Conservation (phyloP, 2,113 vertebrate genomes). For the Peromyscus leucopus region DNA sequence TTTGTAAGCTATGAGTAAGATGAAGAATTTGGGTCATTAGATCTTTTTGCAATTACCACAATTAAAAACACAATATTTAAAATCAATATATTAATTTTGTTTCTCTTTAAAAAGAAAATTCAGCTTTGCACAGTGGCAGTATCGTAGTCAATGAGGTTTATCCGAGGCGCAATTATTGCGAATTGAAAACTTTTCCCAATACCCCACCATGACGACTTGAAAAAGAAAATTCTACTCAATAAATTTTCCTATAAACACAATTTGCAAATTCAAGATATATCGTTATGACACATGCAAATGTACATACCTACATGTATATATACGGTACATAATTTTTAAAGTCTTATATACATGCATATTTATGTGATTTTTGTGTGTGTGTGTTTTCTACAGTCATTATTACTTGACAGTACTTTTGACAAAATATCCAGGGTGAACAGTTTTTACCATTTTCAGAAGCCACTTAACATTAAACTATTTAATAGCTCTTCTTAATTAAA, state of each 20-base stretch:
- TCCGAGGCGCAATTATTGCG: no score
- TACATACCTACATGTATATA: neutral
- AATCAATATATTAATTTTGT: neutral
- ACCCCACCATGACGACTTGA: no score
- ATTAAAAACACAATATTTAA: neutral
- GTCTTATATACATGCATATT: neutral
- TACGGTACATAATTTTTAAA: neutral
- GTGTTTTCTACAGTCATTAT: neutral
- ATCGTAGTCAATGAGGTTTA: no score
- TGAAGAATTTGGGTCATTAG: neutral
- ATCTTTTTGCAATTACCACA: neutral
- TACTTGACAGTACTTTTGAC: neutral
- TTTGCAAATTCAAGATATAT: neutral
- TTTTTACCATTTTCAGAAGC: neutral
- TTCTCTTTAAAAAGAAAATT: neutral
- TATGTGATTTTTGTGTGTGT: neutral
- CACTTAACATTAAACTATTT: neutral
- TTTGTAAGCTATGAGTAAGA: neutral
- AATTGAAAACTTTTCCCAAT: no score
- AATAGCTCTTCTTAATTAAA: slow-evolving; percentile 3
- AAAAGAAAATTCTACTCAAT: neutral
- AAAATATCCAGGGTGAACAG: neutral
- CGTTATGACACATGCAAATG: neutral
- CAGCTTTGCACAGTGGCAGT: no score
- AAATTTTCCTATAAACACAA: neutral